Conservation (phyloP, 2,113 vertebrate genomes). For the Callopanchax toddi region DNA sequence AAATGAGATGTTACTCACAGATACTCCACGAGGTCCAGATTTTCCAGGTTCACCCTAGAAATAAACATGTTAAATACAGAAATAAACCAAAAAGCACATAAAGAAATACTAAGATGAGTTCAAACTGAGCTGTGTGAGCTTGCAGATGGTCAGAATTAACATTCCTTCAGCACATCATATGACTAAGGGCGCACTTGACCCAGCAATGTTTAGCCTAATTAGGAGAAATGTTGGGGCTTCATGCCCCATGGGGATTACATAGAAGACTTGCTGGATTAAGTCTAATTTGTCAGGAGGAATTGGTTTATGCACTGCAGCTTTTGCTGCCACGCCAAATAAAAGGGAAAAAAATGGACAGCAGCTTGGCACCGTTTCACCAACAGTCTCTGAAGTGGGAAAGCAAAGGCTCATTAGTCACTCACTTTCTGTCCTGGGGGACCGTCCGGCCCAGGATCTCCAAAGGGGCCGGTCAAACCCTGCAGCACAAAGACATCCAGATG, state of each 20-base stretch:
- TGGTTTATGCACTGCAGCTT: conserved; percentile 66
- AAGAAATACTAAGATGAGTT: conserved; percentile 6
- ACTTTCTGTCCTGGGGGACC: conserved; percentile 93
- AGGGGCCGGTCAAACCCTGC: conserved; percentile 92
- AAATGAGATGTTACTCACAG: conserved; percentile 82
- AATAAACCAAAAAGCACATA: neutral
- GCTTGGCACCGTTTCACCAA: conserved; percentile 59
- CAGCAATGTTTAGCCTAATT: conserved; percentile 67
- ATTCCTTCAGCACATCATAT: conserved; percentile 69
- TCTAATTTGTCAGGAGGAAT: conserved; percentile 77
- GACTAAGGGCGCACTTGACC: conserved; percentile 65
- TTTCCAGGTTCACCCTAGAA: conserved; percentile 92
- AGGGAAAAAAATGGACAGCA: conserved; percentile 39
- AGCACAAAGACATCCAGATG: conserved; percentile 51
- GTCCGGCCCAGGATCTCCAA: conserved; percentile 85
- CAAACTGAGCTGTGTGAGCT: conserved; percentile 22
- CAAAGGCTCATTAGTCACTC: conserved; percentile 73
- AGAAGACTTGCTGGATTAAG: conserved; percentile 73
- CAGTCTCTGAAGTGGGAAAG: conserved; percentile 49
- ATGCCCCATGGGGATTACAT: conserved; percentile 69
- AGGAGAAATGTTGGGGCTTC: conserved; percentile 61
- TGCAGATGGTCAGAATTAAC: conserved; percentile 46
- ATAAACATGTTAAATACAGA: conserved; percentile 8
- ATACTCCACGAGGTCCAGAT: conserved; percentile 86
- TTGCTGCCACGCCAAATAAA: conserved; percentile 42